A percentile compares a stretch with the other conserved stretches of the same genome.
These are phyloP conservation scores for Oncorhynchus masou DNA, from an alignment of 2,113 vertebrate species.

Conservation along the genomic window DNA sequence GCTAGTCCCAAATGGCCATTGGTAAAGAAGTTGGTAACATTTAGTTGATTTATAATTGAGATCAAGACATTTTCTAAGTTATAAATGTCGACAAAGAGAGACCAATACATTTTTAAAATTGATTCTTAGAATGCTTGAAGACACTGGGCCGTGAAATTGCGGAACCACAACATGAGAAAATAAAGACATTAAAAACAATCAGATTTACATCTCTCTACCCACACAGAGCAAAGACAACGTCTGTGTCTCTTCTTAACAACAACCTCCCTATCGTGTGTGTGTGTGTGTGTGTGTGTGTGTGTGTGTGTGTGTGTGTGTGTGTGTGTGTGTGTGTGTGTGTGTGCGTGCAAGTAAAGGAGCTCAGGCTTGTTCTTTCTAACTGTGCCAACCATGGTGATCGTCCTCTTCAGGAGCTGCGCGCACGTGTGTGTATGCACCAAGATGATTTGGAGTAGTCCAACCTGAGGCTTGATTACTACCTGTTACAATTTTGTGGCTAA, in stretches of 20 bases:
- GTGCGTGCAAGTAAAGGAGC: no score
- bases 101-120: constrained; percentile 56
- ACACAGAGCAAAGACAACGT: neutral
- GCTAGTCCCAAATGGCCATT: no score
- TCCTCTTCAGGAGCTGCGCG: no score
- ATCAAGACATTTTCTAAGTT: constrained; percentile 45
- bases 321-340: no score
- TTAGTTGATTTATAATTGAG: constrained; percentile 39
- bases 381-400: no score
- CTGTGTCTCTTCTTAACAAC: neutral
- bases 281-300: neutral
- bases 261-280: neutral
- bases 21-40: neutral
- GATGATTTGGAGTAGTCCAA: no score
- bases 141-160: constrained; percentile 63
- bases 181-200: constrained; percentile 42
- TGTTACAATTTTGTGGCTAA: no score
- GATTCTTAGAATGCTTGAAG: constrained; percentile 49
- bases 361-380: no score
- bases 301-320: no score
- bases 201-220: constrained; percentile 36
- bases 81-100: constrained; percentile 49
- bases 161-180: constrained; percentile 40
- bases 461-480: no score
- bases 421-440: no score